These are phyloP conservation scores for Antennarius maculatus DNA, from an alignment of 2,797 vertebrate species.

Conservation along the genomic window DNA sequence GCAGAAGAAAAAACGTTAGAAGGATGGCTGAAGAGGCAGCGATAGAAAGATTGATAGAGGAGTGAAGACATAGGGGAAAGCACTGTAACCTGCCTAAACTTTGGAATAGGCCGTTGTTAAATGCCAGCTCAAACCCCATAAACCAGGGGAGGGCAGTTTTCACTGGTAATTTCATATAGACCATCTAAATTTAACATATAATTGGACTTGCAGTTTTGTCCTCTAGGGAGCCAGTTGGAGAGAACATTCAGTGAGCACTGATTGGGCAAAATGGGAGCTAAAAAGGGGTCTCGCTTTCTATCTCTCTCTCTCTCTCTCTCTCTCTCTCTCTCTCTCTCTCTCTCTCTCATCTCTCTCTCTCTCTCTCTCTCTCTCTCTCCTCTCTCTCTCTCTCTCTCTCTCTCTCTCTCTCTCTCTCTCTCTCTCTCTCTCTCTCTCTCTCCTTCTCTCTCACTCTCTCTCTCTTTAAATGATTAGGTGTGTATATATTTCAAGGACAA, in stretches of 20 bases:
- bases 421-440: neutral
- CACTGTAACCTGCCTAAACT: slow-evolving; percentile 1
- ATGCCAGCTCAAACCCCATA: neutral
- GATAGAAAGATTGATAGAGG: slow-evolving; percentile 19
- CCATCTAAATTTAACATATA: slow-evolving; percentile 10
- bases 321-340: neutral
- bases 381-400: neutral
- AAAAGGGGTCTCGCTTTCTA: neutral
- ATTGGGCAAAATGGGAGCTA: slow-evolving; percentile 19
- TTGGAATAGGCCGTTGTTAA: slow-evolving; percentile 2
- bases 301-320: no score
- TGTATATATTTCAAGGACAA: no score
- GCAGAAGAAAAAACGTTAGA: slow-evolving; percentile 12
- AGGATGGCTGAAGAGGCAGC: neutral
- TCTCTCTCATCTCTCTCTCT: no score
- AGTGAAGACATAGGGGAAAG: slow-evolving; percentile 10
- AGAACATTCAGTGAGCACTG: slow-evolving; percentile 8
- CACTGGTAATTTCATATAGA: neutral
- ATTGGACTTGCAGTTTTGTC: slow-evolving; percentile 14
- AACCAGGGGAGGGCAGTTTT: neutral
- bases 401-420: neutral
- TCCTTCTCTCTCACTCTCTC: no score
- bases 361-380: neutral
- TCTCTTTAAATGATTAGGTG: neutral
- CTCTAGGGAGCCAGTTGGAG: slow-evolving; percentile 9